These are phyloP conservation scores for Leptinotarsa rubiginosa DNA, from an alignment of 2,888 invertebrate species.

Conservation along the genomic window DNA sequence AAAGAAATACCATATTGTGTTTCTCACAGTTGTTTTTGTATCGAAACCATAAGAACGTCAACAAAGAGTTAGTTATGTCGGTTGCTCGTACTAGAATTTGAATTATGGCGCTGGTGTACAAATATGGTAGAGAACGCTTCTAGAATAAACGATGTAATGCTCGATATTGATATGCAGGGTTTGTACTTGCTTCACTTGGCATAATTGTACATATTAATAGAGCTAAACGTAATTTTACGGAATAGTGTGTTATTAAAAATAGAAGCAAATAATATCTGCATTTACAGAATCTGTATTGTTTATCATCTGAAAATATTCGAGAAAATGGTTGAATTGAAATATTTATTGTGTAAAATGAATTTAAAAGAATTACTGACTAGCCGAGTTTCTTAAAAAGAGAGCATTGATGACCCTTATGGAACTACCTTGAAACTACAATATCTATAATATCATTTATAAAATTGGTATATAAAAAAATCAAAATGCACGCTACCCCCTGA, in stretches of 20 bases:
- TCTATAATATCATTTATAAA: too few relatives aligned
- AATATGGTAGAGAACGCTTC: slow-evolving; percentile 48
- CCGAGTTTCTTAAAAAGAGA: too few relatives aligned
- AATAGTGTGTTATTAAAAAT: slow-evolving; percentile 34
- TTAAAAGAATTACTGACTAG: too few relatives aligned
- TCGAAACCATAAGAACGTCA: slow-evolving; percentile 1
- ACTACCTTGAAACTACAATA: too few relatives aligned
- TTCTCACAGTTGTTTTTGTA: slow-evolving; percentile 13
- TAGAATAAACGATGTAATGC: slow-evolving; percentile 48
- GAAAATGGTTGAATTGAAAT: too few relatives aligned
- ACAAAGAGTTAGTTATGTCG: slow-evolving; percentile 22
- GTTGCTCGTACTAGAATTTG: slow-evolving; percentile 41
- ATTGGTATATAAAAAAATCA: too few relatives aligned
- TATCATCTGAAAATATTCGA: too few relatives aligned
- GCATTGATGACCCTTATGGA: too few relatives aligned
- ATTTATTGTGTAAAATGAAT: too few relatives aligned
- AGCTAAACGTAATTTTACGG: slow-evolving; percentile 48
- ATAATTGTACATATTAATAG: slow-evolving; percentile 50
- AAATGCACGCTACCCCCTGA: too few relatives aligned
- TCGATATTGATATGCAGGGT: slow-evolving; percentile 52
- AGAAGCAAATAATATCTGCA: neutral
- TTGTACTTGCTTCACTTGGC: slow-evolving; percentile 51
- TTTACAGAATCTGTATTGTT: neutral
- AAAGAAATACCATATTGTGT: neutral
- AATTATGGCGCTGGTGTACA: slow-evolving; percentile 44